Percentiles rank a stretch among this genome's conserved stretches.
Evolutionary conservation across 2,797 vertebrate genomes (phyloP).

Genomic region (Tenualosa thibaudeaui): DNA sequence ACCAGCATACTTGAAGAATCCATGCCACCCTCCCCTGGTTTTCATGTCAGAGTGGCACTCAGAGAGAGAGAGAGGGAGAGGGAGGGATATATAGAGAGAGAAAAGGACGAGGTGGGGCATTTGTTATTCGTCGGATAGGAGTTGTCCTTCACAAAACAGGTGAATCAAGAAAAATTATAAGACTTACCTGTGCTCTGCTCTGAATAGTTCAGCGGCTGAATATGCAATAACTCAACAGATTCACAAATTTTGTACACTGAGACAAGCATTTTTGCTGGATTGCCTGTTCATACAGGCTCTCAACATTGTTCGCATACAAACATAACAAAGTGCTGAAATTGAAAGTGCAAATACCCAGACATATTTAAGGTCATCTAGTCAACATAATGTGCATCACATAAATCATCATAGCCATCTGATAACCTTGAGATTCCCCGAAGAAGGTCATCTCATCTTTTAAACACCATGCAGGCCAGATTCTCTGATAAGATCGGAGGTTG

Average conservation of each 20-base stretch:
- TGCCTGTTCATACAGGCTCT: neutral
- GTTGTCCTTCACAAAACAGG: neutral
- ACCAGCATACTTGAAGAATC: slow-evolving; percentile 49
- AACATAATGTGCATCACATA: slow-evolving; percentile 2
- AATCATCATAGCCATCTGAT: slow-evolving; percentile 5
- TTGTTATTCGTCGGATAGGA: neutral
- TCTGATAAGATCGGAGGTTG: neutral
- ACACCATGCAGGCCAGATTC: neutral
- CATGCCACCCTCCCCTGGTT: slow-evolving; percentile 43
- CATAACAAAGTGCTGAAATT: neutral
- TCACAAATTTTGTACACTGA: neutral
- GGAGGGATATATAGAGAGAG: neutral
- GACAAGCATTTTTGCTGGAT: neutral
- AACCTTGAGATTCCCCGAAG: slow-evolving; percentile 13
- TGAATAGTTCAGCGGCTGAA: neutral
- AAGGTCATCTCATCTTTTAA: slow-evolving; percentile 18
- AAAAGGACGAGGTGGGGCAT: neutral
- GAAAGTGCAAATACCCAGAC: neutral
- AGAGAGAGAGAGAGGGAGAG: slow-evolving; percentile 30
- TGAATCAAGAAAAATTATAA: neutral
- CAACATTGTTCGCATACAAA: neutral
- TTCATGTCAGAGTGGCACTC: slow-evolving; percentile 32
- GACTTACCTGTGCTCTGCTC: neutral
- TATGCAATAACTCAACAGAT: neutral
- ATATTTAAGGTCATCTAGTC: neutral